Evolutionary conservation across 2,888 invertebrate species (phyloP).

Genomic region (Netelia inedita): DNA sequence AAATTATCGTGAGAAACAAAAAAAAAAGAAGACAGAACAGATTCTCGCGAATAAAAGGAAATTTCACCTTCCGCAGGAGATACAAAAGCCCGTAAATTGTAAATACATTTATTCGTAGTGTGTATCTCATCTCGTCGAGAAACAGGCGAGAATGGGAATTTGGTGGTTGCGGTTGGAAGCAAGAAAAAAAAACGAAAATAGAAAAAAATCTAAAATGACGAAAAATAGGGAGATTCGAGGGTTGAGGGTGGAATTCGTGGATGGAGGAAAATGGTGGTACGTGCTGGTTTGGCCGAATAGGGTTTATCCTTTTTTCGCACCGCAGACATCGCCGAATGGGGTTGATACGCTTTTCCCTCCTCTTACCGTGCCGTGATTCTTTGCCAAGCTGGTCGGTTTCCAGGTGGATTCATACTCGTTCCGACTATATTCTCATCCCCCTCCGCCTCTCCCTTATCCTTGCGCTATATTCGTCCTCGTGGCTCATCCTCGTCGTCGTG

Average conservation of each 20-base stretch:
- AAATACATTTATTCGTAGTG: background rate
- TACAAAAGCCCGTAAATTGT: background rate
- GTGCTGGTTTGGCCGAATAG: constrained; percentile 47
- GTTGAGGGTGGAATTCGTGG: constrained; percentile 56
- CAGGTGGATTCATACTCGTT: constrained; percentile 37
- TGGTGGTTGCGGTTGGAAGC: constrained; percentile 14
- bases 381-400: constrained; percentile 48
- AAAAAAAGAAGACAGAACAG: too few relatives aligned
- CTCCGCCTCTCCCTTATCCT: constrained; percentile 34
- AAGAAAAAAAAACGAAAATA: constrained; percentile 52
- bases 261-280: constrained; percentile 31
- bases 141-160: background rate
- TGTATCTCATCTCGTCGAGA: background rate
- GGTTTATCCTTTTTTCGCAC: constrained; percentile 43
- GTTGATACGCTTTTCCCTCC: constrained; percentile 17
- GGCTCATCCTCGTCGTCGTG: constrained; percentile 41
- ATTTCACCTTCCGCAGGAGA: background rate
- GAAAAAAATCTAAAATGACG: too few relatives aligned
- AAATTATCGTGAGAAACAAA: too few relatives aligned
- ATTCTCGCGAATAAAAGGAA: too few relatives aligned
- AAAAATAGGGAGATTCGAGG: too few relatives aligned
- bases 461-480: constrained; percentile 39
- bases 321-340: constrained; percentile 12
- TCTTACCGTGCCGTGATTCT: constrained; percentile 44
- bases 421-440: background rate